Evolutionary conservation across 1,140 invertebrate species (phyloP).

Genomic region (Brachionus angularis): DNA sequence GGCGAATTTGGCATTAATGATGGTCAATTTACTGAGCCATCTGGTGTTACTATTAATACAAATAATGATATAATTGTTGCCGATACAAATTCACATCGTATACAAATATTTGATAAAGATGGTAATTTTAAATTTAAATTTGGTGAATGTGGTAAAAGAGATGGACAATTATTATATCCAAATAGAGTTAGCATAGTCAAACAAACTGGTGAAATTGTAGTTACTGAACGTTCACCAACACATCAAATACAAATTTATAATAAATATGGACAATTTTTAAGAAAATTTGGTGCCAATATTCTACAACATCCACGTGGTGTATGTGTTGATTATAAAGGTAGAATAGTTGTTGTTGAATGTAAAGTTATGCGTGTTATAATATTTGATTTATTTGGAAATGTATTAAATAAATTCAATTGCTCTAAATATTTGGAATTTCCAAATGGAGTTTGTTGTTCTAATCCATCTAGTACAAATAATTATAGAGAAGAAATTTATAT

Average conservation of each 20-base stretch:
- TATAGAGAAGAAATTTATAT: constrained; percentile 99
- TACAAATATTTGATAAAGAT: constrained; percentile 80
- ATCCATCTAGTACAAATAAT: constrained; percentile 61
- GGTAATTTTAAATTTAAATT: constrained; percentile 99
- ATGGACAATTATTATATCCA: constrained; percentile 93
- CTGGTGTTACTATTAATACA: constrained; percentile 94
- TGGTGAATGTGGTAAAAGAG: constrained; percentile 85
- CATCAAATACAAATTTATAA: constrained; percentile 98
- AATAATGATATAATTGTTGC: constrained; percentile 99
- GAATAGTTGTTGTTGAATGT: constrained; percentile 98
- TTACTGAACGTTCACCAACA: constrained; percentile 93
- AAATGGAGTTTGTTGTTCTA: constrained; percentile 80
- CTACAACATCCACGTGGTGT: constrained; percentile 92
- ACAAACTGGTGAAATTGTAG: constrained; percentile 94
- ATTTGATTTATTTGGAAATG: constrained; percentile 92
- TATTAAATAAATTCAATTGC: constrained; percentile 94
- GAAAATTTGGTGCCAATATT: constrained; percentile 97
- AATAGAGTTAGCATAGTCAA: constrained; percentile 95
- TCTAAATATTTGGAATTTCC: constrained; percentile 98
- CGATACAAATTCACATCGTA: constrained; percentile 98
- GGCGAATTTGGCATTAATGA: constrained; percentile 88
- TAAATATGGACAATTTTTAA: constrained; percentile 96
- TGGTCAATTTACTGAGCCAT: constrained; percentile 98
- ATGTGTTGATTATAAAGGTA: constrained; percentile 92
- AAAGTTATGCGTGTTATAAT: constrained; percentile 99